Conservation (phyloP, 2,113 vertebrate genomes). For the Anseranas semipalmata region DNA sequence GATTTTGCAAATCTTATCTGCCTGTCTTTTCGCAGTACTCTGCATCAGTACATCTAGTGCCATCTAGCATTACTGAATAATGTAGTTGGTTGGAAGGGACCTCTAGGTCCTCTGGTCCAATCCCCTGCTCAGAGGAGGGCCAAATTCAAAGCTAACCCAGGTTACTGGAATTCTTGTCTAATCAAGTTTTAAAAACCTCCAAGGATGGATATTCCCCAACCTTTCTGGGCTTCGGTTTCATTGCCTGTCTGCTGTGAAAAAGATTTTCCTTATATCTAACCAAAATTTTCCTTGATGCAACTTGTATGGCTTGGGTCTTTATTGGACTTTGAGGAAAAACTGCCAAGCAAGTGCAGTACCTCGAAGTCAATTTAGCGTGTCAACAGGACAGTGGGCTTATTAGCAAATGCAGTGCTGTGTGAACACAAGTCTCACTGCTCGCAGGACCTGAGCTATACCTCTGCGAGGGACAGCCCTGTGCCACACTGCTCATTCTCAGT, state of each 20-base stretch:
- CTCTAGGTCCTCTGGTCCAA: neutral
- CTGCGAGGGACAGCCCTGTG: neutral
- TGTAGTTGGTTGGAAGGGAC: neutral
- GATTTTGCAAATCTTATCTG: neutral
- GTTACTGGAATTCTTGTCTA: neutral
- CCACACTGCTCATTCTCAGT: neutral
- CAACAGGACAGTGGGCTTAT: neutral
- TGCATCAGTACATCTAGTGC: neutral
- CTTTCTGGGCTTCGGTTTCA: neutral
- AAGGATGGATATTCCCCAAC: neutral
- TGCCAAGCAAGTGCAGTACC: neutral
- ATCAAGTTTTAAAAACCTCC: neutral
- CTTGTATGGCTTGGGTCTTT: neutral
- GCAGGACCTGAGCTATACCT: fast-evolving
- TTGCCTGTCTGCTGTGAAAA: neutral
- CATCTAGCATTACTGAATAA: neutral
- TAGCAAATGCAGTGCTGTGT: neutral
- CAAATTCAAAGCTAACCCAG: neutral
- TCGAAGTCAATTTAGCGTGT: neutral
- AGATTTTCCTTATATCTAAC: neutral
- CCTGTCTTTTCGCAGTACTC: neutral
- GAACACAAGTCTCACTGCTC: neutral
- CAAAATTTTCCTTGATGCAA: neutral
- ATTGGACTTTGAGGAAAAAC: neutral
- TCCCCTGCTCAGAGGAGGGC: neutral